A percentile compares a stretch with the other conserved stretches of the same genome.
These are phyloP conservation scores for Octomys mimax DNA, from an alignment of 2,797 vertebrate genomes.

Conservation along the genomic window DNA sequence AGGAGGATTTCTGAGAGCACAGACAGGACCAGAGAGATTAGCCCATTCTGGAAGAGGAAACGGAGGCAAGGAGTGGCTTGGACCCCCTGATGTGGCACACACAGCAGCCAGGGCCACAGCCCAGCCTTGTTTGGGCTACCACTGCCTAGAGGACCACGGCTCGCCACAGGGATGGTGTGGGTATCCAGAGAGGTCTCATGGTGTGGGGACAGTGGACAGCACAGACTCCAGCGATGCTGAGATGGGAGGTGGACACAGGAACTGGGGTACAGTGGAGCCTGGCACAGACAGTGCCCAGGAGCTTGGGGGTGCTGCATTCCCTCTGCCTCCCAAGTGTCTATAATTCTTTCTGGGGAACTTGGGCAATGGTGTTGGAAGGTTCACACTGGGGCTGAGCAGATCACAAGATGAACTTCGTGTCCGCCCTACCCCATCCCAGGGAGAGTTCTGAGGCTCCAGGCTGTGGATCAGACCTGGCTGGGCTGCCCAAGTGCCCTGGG, in stretches of 20 bases:
- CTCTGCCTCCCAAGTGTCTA: neutral
- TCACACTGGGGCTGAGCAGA: accelerated
- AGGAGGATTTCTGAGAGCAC: neutral
- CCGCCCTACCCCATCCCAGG: neutral
- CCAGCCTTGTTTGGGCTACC: neutral
- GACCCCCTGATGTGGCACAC: neutral
- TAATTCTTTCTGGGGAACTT: neutral
- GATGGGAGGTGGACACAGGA: neutral
- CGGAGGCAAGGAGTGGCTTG: neutral
- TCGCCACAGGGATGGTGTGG: neutral
- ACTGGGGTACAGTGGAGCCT: accelerated
- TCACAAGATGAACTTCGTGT: neutral
- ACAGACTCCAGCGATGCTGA: accelerated
- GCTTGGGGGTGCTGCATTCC: neutral
- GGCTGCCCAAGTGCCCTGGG: neutral
- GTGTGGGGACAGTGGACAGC: too few species aligned
- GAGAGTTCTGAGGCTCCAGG: neutral
- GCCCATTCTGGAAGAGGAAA: neutral
- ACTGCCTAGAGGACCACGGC: neutral
- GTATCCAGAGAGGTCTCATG: neutral
- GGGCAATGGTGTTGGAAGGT: neutral
- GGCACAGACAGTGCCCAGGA: neutral
- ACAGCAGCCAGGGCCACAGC: neutral
- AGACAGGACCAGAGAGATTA: neutral
- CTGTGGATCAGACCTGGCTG: neutral